Evolutionary conservation across 2,797 vertebrate genomes (phyloP).

Genomic region (Xiphorhynchus erythropygius): DNA sequence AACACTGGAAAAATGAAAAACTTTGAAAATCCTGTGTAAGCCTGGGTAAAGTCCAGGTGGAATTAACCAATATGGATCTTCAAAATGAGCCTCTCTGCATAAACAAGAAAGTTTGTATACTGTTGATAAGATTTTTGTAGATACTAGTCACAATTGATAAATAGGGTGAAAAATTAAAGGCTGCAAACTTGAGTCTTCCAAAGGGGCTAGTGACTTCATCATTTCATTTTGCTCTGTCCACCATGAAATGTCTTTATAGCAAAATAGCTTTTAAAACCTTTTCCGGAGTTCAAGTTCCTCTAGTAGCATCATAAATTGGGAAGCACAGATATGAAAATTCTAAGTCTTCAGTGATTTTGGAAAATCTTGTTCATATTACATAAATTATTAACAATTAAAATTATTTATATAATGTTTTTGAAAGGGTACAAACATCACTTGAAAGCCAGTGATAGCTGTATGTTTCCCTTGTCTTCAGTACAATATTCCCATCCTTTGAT

Average conservation of each 20-base stretch:
- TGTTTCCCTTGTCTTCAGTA: conserved; percentile 14
- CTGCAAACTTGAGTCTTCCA: background rate
- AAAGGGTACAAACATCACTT: background rate
- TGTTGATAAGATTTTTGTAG: background rate
- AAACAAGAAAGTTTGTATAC: background rate
- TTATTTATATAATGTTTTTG: conserved; percentile 1
- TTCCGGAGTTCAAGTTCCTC: background rate
- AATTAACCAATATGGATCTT: background rate
- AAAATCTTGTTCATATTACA: background rate
- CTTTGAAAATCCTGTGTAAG: background rate
- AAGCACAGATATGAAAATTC: background rate
- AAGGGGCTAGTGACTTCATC: background rate
- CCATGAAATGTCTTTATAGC: background rate
- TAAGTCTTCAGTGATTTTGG: background rate
- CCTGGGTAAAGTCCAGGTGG: background rate
- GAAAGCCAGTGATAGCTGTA: background rate
- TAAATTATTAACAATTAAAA: background rate
- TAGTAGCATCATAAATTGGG: background rate
- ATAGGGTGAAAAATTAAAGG: background rate
- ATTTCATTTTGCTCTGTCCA: background rate
- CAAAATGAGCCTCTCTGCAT: background rate
- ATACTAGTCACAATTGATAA: background rate
- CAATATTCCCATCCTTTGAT: background rate
- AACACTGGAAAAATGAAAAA: background rate
- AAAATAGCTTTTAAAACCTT: background rate